Evolutionary conservation across 2,888 invertebrate species (phyloP), one percentile per base, ranked within the genome.

Genomic region (Hypena proboscidalis): DNA sequence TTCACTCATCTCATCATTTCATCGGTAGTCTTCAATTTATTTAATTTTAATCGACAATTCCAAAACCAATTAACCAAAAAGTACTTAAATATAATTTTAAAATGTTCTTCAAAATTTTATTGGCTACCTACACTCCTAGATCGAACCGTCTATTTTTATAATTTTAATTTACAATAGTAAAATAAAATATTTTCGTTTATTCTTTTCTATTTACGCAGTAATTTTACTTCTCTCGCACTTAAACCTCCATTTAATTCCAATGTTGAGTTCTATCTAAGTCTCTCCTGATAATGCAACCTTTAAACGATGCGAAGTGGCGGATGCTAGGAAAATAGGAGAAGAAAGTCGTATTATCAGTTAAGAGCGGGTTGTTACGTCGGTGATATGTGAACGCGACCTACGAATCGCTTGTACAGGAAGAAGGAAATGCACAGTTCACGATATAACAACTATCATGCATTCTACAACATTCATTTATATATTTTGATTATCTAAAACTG

Each of bases 401-500:
- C 29, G 27, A 50, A 27, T 48, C 23, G 22, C 23, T 25, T 27
- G 34, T 51, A 17, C 19, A 30, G 38, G 56, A 43, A 60, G 64
- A 70, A 74, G 67, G 58, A 60, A 77, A 77, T 81, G 80, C 77
- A 64, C 63, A 77, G 64, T 72, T 61, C 67, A 77, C 70, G 74
- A 57, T 61, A 65, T 47, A 39, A 66, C 55, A 74, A 61, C 74
- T 78, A 82, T 69, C 69, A 81, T 77, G 69, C 77, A 73, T 61
- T n/a, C 83, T 85, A 87, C 83, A 68, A 87, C 85, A 86, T 62
- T 75, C 73, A 87, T 73, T 77, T 83, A 81, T 66, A 67, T 69
- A 78, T 64, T 56, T 61, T 55, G 43, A 64, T 61, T 71, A 69
- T 37, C 62, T 67, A 77, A 62, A 17, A 61, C 51, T 57, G 63